Base-by-base conservation (phyloP, 2,888 invertebrate species). In the Drosophila gaucha region DNA sequence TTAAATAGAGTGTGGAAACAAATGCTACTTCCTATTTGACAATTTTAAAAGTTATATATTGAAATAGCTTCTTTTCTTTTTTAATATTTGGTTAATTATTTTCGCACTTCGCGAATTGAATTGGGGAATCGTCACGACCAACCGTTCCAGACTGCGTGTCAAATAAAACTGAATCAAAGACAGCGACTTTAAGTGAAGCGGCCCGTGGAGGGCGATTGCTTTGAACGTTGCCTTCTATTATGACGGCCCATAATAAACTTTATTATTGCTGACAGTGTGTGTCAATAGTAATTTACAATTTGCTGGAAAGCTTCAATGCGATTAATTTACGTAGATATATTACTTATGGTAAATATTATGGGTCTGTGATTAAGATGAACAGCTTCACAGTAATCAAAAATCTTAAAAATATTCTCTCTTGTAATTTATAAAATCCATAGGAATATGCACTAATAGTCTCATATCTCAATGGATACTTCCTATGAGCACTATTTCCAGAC, bases 201-300 rank as follows among this genome's bases (percentile, higher is more conserved):
- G 72, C 58, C 78, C 78, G 74, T 73, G 78, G 67, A 77, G 56
- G 72, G 74, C 74, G 55, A 20, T 28, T 65, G 52, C 39, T 52
- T 54, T 51, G 47, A 67, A 59, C 67, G 56, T 67, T 59, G 56
- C 73, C 78, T 77, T 77, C 67, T 59, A 77, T 73, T 73, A 78
- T 78, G 67, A 60, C 66, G 60, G 74, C 41, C 74, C 30, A 43
- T 38, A 56, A 72, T 58, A 66, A 59, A 73, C 52, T 73, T 73
- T 73, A 60, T 73, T 41, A 43, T 14, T 28, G 56, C 59, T 26
- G 22, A 77, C 67, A 73, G 67, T 77, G 67, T 38, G 47, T 60
- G 74, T 59, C 56, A 67, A 67, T 56, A 35, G 52, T 73, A 56
- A 56, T 59, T 56, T 59, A 62, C 71, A 39, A 26, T 35, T 22